Evolutionary conservation across 2,797 vertebrate genomes (phyloP).

Genomic region (Danio kyathit): DNA sequence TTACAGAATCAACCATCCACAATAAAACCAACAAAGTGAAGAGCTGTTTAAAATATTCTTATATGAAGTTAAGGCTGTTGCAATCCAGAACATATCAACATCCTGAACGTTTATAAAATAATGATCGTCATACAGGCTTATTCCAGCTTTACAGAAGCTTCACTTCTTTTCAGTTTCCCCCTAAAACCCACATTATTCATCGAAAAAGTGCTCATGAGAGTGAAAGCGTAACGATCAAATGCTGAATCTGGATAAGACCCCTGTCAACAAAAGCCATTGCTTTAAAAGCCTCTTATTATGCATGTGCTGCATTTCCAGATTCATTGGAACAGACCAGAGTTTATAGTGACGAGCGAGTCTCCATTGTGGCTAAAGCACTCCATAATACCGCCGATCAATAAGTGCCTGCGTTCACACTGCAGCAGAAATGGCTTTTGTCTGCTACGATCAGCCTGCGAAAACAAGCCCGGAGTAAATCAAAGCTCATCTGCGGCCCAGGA

Average conservation of each 20-base stretch:
- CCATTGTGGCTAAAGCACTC: constrained; percentile 42
- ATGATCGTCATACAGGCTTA: neutral
- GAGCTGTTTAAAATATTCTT: neutral
- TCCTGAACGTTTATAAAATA: neutral
- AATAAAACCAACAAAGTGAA: neutral
- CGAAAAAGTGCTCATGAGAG: neutral
- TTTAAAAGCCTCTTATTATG: constrained; percentile 49
- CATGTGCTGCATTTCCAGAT: constrained; percentile 34
- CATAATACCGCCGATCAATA: constrained; percentile 58
- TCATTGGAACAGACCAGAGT: constrained; percentile 40
- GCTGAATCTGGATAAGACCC: constrained; percentile 16
- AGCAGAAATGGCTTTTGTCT: constrained; percentile 47
- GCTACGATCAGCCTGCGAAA: neutral
- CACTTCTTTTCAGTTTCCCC: neutral
- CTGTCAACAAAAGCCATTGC: constrained; percentile 41
- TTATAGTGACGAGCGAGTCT: constrained; percentile 51
- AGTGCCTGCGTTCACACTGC: constrained; percentile 24
- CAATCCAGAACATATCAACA: neutral
- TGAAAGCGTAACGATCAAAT: neutral
- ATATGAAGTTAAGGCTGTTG: neutral
- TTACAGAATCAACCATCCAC: too few species aligned
- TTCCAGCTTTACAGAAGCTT: neutral
- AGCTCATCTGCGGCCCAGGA: constrained; percentile 20
- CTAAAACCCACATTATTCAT: neutral
- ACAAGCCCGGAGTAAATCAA: constrained; percentile 42